Evolutionary conservation across 37 sponge, comb jelly and placozoan species (phyloP).

Genomic region (Aplysina aerophoba): DNA sequence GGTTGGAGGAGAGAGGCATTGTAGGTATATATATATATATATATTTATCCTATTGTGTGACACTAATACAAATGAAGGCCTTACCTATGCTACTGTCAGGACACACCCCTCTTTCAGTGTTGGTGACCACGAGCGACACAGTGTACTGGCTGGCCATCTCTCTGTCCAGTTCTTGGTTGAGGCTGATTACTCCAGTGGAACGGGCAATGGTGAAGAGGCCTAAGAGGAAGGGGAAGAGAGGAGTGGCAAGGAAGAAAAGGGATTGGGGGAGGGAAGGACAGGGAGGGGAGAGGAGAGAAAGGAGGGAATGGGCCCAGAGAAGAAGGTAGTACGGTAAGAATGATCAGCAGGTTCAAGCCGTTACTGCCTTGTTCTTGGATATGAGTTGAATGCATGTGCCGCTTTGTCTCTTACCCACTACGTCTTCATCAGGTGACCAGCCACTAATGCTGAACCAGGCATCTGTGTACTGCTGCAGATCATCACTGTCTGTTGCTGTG

Average conservation of each 20-base stretch:
- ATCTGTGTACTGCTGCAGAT: neutral
- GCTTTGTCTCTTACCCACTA: neutral
- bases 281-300: too few relatives aligned
- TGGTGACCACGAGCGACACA: neutral
- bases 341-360: too few relatives aligned
- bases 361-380: too few relatives aligned
- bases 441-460: neutral
- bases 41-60: neutral
- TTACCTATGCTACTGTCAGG: neutral
- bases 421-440: constrained; percentile 22
- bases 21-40: neutral
- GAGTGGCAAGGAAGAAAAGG: too few relatives aligned
- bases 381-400: too few relatives aligned
- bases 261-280: too few relatives aligned
- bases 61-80: neutral
- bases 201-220: neutral
- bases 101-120: constrained; percentile 2
- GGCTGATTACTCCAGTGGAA: constrained; percentile 9
- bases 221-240: neutral
- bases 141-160: neutral
- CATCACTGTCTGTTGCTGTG: neutral
- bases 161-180: constrained; percentile 3
- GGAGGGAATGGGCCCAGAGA: too few relatives aligned
- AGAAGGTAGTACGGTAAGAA: too few relatives aligned
- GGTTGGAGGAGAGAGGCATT: too few relatives aligned